phyloP scores from a whole-genome alignment of 2,797 vertebrate species.

The Hipposideros larvatus region DNA sequence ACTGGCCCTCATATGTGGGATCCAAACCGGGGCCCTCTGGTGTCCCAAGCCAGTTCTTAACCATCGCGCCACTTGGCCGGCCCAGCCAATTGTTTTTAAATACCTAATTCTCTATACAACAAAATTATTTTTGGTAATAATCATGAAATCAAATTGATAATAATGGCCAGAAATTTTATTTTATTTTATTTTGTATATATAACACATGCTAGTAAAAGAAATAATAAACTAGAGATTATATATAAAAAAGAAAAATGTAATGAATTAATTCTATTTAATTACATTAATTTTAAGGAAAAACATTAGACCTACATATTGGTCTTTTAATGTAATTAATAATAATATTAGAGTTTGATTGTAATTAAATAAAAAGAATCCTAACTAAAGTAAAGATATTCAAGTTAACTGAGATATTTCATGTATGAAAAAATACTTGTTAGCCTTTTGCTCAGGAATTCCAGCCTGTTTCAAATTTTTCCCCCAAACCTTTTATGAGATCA shows the following conservation, averaged over 20 bases:
- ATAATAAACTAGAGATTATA: background rate
- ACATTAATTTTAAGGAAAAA: background rate
- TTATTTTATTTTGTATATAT: background rate
- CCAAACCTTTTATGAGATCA: background rate
- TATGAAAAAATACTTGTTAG: background rate
- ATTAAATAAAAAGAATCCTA: background rate
- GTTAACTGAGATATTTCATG: background rate
- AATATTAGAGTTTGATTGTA: background rate
- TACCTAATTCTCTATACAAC: background rate
- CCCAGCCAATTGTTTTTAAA: background rate
- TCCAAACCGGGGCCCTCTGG: too few species aligned
- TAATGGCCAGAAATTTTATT: background rate
- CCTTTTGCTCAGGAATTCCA: background rate
- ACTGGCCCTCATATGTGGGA: too few species aligned
- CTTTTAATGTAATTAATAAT: background rate
- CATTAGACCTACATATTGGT: background rate
- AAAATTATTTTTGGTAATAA: background rate
- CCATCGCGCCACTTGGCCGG: too few species aligned
- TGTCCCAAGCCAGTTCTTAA: too few species aligned
- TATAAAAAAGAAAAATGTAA: background rate
- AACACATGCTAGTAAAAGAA: background rate
- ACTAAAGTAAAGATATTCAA: constrained; percentile 6
- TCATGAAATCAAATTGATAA: background rate
- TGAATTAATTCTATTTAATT: background rate
- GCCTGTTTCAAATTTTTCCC: background rate